phyloP scores from a whole-genome alignment of 2,113 vertebrate genomes.

The Danio rerio region GRCz12tu NC_133183.1:32406501-32407000 shows the following conservation, averaged over 20 bases:
- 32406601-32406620: neutral
- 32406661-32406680: neutral
- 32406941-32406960: too few relatives aligned
- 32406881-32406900: constrained; percentile 16
- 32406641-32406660: neutral
- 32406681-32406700: constrained; percentile 10
- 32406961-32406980: too few relatives aligned
- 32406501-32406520: neutral
- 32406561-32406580: neutral
- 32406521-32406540: neutral
- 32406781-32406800: constrained; percentile 54
- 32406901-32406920: neutral
- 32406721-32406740: neutral
- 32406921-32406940: neutral
- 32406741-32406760: neutral
- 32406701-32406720: neutral
- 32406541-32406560: neutral
- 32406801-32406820: constrained; percentile 40
- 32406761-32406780: constrained; percentile 47
- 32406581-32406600: neutral
- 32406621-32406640: too few relatives aligned
- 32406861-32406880: constrained; percentile 14
- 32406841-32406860: neutral
- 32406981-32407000: too few relatives aligned
- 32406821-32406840: constrained; percentile 30